Percentiles rank a stretch among this genome's conserved stretches.
Evolutionary conservation across 2,113 vertebrate species (phyloP).

Genomic region (Passer domesticus): DNA sequence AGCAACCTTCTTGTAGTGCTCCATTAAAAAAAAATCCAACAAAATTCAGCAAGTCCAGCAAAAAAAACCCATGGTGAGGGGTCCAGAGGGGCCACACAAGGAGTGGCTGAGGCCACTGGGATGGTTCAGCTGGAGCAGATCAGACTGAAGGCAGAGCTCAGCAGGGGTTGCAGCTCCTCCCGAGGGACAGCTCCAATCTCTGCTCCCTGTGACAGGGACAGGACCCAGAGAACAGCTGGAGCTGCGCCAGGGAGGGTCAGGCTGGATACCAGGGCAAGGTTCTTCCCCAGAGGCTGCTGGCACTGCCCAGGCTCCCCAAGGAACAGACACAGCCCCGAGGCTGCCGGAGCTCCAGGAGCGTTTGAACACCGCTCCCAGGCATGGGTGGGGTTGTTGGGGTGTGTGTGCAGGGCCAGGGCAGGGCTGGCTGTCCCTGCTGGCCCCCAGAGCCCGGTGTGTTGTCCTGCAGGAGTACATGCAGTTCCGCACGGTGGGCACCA

Average conservation of each 20-base stretch:
- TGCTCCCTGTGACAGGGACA: not conserved
- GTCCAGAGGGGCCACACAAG: accelerated
- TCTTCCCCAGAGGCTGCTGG: not conserved
- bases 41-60: not conserved
- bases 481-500: constrained; percentile 81
- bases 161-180: not conserved
- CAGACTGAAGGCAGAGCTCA: not conserved
- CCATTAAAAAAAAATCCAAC: not conserved
- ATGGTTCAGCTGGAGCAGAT: not conserved
- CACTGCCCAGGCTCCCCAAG: not conserved
- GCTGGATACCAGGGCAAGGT: not conserved
- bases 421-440: not conserved
- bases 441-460: accelerated
- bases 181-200: not conserved
- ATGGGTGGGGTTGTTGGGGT: not conserved
- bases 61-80: accelerated
- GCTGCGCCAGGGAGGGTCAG: not conserved
- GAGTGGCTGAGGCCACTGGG: not conserved
- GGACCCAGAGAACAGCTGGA: not conserved
- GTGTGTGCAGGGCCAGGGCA: not conserved
- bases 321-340: not conserved
- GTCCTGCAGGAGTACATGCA: constrained; percentile 79
- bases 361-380: accelerated
- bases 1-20: not conserved
- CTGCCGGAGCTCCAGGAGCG: not conserved